phyloP scores from a whole-genome alignment of 1,140 invertebrate genomes.

The Diuraphis noxia region DNA sequence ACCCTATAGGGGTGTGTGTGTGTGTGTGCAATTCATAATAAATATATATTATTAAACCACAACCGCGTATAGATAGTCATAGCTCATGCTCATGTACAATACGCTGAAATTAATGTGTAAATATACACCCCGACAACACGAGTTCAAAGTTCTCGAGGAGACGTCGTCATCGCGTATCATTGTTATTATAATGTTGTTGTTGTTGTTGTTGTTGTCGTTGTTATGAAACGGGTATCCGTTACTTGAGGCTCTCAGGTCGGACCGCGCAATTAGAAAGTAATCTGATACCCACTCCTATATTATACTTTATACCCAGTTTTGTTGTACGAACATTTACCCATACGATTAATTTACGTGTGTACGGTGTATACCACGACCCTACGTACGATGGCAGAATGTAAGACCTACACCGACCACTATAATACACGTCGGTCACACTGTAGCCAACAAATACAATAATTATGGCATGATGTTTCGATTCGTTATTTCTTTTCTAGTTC shows the following conservation, averaged over 20 bases:
- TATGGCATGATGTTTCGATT: neutral
- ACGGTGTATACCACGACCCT: neutral
- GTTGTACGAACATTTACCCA: neutral
- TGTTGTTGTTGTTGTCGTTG: neutral
- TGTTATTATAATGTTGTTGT: neutral
- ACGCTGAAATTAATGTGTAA: neutral
- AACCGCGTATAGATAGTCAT: no score
- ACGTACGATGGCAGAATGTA: neutral
- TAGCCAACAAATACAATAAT: constrained; percentile 44
- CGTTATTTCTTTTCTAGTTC: neutral
- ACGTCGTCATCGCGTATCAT: neutral
- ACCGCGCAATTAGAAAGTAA: neutral
- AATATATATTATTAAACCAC: neutral
- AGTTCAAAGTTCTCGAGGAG: neutral
- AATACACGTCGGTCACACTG: constrained; percentile 7
- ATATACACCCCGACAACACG: neutral
- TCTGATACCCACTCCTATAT: no score
- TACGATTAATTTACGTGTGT: no score
- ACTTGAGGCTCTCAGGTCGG: neutral
- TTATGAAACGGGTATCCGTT: neutral
- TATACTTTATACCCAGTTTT: neutral
- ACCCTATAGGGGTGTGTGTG: neutral
- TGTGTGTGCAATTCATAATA: neutral
- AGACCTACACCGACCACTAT: neutral
- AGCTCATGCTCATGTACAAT: no score